Evolutionary conservation across 2,888 invertebrate species (phyloP), one percentile per base, ranked within the genome.

Genomic region (Acleris emargana): DNA sequence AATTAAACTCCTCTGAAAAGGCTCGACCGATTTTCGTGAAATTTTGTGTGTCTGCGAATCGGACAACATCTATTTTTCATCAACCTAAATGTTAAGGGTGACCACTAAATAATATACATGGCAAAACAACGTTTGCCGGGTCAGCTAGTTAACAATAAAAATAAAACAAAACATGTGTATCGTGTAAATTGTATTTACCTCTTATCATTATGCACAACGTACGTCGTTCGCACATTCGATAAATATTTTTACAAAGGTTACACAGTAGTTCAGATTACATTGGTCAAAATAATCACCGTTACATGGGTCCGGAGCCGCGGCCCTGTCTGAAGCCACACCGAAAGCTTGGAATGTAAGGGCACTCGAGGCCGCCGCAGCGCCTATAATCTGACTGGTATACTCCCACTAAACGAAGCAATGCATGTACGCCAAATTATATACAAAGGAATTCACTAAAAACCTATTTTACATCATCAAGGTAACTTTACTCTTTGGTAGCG

Each of bases 151-250:
- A 32, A 32, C 20, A 11, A 16, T 55, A 25, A 16, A 55, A 90
- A 88, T 89, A 75, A 89, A 89, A 89, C 86, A 75, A 80, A 61
- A 22, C 42, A 58, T 71, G 25, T 72, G 72, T 88, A 86, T 91
- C 82, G 90, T 91, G 91, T 91, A 91, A 91, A 91, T 91, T 91
- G 91, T 91, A 92, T 92, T 92, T 92, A 92, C 91, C 82, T 88
- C 84, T 88, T 89, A 91, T 83, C 88, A 84, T 86, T 81, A 90
- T 85, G 90, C 89, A 85, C 76, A 85, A 88, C 89, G 83, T 82
- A 86, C 78, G 84, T 81, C 86, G 86, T 86, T 83, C 82, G 87
- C 88, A 87, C 80, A 77, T 82, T 80, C 77, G 87, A 87, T 87
- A 87, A 88, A 87, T 84, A 87, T 88, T 86, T 89, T 88, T 88